Evolutionary conservation across 2,113 vertebrate species (phyloP).

Genomic region (Anthoscopus minutus): DNA sequence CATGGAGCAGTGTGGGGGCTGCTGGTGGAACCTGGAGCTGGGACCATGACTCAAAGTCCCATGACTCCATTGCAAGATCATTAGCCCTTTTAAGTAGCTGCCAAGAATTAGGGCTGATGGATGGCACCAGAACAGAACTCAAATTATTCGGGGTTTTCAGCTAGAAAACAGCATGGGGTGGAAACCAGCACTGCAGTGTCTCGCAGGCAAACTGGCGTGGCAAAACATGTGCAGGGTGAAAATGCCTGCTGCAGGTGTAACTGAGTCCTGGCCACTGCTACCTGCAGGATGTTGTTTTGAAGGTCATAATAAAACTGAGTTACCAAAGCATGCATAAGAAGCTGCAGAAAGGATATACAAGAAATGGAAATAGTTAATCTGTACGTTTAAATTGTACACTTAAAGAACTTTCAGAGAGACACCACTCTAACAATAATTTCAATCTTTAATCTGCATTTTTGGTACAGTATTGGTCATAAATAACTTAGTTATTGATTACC

Average conservation of each 20-base stretch:
- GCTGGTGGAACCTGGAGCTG: neutral
- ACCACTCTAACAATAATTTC: neutral
- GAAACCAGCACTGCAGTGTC: neutral
- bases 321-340: neutral
- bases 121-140: neutral
- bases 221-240: neutral
- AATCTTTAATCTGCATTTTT: neutral
- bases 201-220: neutral
- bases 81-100: constrained; percentile 48
- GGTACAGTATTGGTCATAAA: neutral
- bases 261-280: neutral
- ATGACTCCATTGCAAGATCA: constrained; percentile 36
- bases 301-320: neutral
- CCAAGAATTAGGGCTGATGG: constrained; percentile 36
- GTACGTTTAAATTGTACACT: neutral
- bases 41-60: constrained; percentile 39
- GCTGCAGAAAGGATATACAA: neutral
- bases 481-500: neutral
- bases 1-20: neutral
- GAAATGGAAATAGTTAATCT: neutral
- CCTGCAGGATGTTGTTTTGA: neutral
- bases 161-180: neutral
- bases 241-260: neutral
- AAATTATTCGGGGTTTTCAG: neutral
- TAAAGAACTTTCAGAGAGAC: neutral